phyloP scores from a whole-genome alignment of 1,140 invertebrate species.

The Galleria mellonella region DNA sequence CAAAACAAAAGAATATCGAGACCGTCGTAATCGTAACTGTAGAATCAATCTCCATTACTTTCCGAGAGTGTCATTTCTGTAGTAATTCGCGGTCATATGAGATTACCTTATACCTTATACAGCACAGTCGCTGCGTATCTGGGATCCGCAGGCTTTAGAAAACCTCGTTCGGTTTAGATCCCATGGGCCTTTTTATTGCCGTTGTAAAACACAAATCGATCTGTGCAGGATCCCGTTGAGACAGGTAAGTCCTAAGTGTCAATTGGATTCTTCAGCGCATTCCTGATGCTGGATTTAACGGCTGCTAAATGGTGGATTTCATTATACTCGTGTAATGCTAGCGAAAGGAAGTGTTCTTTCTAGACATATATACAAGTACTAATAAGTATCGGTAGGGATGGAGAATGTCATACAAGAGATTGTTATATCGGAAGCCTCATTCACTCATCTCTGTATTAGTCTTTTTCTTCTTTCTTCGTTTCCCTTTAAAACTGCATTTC shows the following conservation, averaged over 20 bases:
- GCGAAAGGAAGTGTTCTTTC: neutral
- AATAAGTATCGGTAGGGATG: too few relatives aligned
- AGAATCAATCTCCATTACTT: slow-evolving; percentile 19
- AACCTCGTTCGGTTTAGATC: slow-evolving; percentile 19
- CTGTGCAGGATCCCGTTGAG: slow-evolving; percentile 5
- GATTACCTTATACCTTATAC: slow-evolving; percentile 18
- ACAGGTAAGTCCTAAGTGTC: slow-evolving; percentile 3
- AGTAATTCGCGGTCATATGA: slow-evolving; percentile 6
- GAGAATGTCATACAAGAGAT: too few relatives aligned
- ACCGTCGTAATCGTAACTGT: neutral
- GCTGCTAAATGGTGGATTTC: slow-evolving; percentile 1
- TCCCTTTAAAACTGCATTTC: too few relatives aligned
- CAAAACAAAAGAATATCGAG: neutral
- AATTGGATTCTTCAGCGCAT: neutral
- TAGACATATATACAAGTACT: too few relatives aligned
- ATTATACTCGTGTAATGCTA: slow-evolving; percentile 1
- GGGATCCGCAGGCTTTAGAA: slow-evolving; percentile 15
- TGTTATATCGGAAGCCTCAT: too few relatives aligned
- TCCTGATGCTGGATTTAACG: neutral
- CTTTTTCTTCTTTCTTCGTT: too few relatives aligned
- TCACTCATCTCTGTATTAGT: too few relatives aligned
- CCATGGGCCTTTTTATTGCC: slow-evolving; percentile 26
- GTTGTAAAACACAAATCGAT: slow-evolving; percentile 26
- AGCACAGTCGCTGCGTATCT: slow-evolving; percentile 14
- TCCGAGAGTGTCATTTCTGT: slow-evolving; percentile 10